Conservation (phyloP, 1,140 invertebrate species). For the Holcopasites calliopsidis region DNA sequence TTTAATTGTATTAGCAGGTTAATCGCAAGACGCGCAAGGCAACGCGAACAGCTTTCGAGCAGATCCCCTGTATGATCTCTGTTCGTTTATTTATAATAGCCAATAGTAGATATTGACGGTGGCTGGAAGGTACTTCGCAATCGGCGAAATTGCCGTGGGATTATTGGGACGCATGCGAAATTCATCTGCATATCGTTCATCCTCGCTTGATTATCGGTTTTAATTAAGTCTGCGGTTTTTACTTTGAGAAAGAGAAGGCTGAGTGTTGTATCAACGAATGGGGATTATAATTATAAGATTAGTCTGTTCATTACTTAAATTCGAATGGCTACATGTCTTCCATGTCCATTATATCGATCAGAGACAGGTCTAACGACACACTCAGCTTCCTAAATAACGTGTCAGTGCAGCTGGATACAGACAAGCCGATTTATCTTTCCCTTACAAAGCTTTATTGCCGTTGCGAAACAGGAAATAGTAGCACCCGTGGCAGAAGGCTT, state of each 20-base stretch:
- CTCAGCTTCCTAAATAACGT: no score
- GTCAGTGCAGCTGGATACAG: no score
- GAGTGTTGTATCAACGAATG: neutral
- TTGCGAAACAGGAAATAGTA: no score
- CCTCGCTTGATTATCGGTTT: neutral
- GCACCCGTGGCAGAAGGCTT: no score
- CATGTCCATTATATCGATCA: no score
- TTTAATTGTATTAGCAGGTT: neutral
- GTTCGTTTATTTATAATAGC: neutral
- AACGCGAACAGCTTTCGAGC: neutral
- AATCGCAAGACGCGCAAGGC: neutral
- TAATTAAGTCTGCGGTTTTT: neutral
- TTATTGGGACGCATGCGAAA: neutral
- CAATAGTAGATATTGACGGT: neutral
- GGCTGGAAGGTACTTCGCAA: neutral
- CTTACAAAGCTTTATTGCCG: no score
- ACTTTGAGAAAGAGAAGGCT: neutral
- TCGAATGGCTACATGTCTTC: no score
- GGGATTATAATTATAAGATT: neutral
- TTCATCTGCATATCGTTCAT: neutral
- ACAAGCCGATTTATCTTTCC: no score
- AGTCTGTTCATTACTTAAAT: no score
- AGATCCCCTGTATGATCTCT: no score
- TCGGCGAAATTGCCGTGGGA: conserved; percentile 10
- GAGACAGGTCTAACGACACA: no score